Base-by-base conservation (phyloP, 2,797 vertebrate genomes). In the Microctenopoma steveboyesi region DNA sequence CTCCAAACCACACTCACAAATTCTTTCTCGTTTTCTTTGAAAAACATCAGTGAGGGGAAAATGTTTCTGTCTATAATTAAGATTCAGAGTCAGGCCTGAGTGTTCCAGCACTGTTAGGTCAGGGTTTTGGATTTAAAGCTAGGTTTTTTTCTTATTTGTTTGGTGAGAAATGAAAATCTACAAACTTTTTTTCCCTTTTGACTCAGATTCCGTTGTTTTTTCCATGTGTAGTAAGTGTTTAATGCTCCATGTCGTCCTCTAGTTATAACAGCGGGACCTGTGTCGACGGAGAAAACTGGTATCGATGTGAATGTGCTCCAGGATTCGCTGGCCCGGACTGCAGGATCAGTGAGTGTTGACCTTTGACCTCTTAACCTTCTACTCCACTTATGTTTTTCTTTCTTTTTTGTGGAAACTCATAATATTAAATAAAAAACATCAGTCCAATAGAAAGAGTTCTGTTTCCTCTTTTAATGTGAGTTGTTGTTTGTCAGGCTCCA, bases 271-370 rank as follows among this genome's bases (percentile, higher is more conserved):
- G 95, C 0, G 96, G 96, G 48, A 96, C 95, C 0, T 98, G 96
- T 0, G 94, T 98, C 39, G 96, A 98, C 3, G 96, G 96, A 64
- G 96, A 97, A 65, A 98, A 98, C 89, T 97, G 96, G 96, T 98
- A 97, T 76, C 95, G 96, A 5, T 98, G 96, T 10, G 96, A 97
- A 76, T 98, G 96, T 0, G 95, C 96, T 42, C 91, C 96, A 0
- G 96, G 96, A 5, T 98, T 98, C 0, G 95, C 96, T 0, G 96
- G 96, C 1, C 96, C 96, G 0, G 96, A 98, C 92, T 98, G 96
- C 86, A 94, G 96, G 78, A 98, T 97, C 92, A 97, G 96, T 98
- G 90, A 95, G 96, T 95, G 71, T 72, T 79, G 48, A 22, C 65
- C 43, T 77, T 43, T 39, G 47, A 18, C 66, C 48, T 3, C 2